Conservation (phyloP, 2,888 invertebrate genomes). For the Mactromeris polynyma region DNA sequence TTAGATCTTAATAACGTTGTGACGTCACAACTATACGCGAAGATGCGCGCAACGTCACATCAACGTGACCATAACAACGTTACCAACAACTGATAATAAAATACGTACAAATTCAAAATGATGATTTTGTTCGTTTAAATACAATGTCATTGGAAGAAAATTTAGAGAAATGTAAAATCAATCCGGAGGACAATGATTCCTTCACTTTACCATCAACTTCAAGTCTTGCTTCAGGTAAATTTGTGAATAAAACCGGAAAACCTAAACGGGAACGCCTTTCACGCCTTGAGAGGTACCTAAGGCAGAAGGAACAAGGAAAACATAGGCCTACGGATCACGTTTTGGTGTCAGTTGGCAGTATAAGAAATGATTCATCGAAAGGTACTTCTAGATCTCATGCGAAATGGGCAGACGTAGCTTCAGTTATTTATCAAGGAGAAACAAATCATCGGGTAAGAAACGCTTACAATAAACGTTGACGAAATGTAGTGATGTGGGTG, state of each 20-base stretch:
- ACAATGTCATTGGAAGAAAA: constrained; percentile 11
- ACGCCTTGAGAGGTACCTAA: background rate
- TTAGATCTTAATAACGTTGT: background rate
- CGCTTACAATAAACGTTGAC: too few species aligned
- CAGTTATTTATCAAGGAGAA: constrained; percentile 37
- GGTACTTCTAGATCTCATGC: background rate
- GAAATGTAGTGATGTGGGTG: too few species aligned
- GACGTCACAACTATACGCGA: background rate
- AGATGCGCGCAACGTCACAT: constrained; percentile 4
- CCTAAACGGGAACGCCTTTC: background rate
- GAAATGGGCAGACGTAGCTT: constrained; percentile 43
- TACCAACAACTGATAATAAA: background rate
- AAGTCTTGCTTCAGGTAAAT: background rate
- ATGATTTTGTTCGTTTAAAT: background rate
- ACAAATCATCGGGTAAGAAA: constrained; percentile 22
- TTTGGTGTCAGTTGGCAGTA: constrained; percentile 51
- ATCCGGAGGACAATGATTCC: background rate
- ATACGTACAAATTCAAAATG: background rate
- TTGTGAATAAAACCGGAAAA: background rate
- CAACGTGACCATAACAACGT: background rate
- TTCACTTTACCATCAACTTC: background rate
- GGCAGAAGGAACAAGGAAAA: background rate
- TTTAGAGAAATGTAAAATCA: constrained; percentile 1
- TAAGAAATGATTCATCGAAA: background rate
- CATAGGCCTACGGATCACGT: constrained; percentile 30